Base-by-base conservation (phyloP, 2,888 invertebrate species). In the Zeuzera pyrina region DNA sequence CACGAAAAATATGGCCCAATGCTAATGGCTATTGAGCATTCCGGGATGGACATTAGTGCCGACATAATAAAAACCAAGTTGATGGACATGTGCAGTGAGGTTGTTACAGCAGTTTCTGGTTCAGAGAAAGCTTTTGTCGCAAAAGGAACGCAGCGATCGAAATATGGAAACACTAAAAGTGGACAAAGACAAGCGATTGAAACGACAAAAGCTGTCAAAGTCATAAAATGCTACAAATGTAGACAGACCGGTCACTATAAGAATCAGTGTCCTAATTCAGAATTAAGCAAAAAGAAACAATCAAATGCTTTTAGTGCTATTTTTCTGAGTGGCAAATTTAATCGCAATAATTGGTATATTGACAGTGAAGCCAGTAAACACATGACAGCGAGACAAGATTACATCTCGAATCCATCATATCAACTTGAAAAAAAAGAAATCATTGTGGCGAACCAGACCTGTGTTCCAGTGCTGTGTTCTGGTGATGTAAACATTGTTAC, bases 31-130 rank as follows among this genome's bases (percentile, higher is more conserved):
- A 35, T 35, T 4, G 35, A 35, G 15, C 29, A 32, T 19, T 31
- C 16, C 11, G 35, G 26, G 13, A 32, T 29, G 11, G 14, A n/a
- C 29, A 34, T 48, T 12, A 43, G 39, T 14, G 31, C 47, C 13
- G 42, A 46, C 36, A 33, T 32, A 35, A 44, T 46, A 29, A 44
- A 43, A 42, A 35, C 43, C 0, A 48, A 46, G 19, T 31, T 35
- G n/a, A 16, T 44, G 15, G 45, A 44, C 24, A 42, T 45, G 41
- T n/a, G n/a, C n/a, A n/a, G n/a, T n/a, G n/a, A n/a, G n/a, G n/a
- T n/a, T n/a, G n/a, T n/a, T n/a, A n/a, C n/a, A n/a, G n/a, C n/a
- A n/a, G n/a, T n/a, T n/a, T n/a, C n/a, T n/a, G n/a, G n/a, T n/a
- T n/a, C n/a, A n/a, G n/a, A n/a, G n/a, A n/a, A n/a, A n/a, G n/a